Percentiles rank a stretch among this genome's conserved stretches.
These are phyloP conservation scores for Isichthys henryi DNA, from an alignment of 2,113 vertebrate genomes.

Conservation along the genomic window DNA sequence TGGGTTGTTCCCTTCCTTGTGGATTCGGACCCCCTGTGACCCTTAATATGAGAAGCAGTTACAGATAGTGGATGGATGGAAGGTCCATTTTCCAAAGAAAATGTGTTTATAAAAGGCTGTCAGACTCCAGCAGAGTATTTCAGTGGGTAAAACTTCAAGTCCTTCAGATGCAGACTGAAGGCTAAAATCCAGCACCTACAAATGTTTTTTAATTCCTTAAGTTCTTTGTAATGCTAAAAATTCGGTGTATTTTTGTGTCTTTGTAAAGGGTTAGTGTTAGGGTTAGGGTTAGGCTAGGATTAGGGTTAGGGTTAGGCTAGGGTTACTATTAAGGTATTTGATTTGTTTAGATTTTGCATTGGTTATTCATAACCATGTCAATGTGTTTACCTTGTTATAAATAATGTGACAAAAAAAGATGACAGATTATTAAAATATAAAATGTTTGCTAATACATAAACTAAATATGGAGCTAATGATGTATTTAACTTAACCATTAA, in stretches of 20 bases:
- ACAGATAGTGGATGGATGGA: neutral
- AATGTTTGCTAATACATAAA: neutral
- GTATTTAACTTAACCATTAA: neutral
- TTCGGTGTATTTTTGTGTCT: neutral
- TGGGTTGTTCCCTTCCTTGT: neutral
- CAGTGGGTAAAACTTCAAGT: neutral
- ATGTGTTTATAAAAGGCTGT: neutral
- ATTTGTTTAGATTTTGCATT: neutral
- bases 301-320: no score
- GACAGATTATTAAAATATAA: neutral
- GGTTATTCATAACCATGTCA: neutral
- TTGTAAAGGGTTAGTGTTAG: no score
- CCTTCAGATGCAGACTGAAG: neutral
- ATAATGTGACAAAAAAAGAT: neutral
- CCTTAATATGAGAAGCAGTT: no score
- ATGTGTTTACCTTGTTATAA: neutral
- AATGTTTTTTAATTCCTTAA: neutral
- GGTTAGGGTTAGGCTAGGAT: no score
- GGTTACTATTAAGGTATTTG: neutral
- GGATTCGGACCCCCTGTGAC: no score
- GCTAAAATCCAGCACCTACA: neutral
- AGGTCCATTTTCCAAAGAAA: neutral
- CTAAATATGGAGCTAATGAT: neutral
- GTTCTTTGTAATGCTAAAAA: neutral
- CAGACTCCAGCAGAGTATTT: neutral